Evolutionary conservation across 1,140 invertebrate species (phyloP).

Genomic region (Leptoteleia sp.): DNA sequence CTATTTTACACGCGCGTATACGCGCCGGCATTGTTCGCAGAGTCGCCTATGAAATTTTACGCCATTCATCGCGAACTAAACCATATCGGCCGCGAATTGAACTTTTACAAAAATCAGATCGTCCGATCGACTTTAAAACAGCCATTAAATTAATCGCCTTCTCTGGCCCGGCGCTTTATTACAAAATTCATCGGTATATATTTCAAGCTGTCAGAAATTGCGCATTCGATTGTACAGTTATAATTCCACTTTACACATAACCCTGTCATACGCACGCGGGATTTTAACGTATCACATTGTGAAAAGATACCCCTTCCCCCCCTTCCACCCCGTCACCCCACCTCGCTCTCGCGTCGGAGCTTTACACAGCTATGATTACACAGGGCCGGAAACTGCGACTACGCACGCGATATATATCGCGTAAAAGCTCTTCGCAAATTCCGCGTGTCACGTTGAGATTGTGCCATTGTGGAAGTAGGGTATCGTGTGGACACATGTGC

Average conservation of each 20-base stretch:
- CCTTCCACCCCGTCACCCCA: no score
- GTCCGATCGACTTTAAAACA: slow-evolving; percentile 35
- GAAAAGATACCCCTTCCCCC: slow-evolving; percentile 45
- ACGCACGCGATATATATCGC: slow-evolving; percentile 41
- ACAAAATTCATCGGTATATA: slow-evolving; percentile 48
- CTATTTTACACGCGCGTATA: no score
- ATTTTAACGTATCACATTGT: slow-evolving; percentile 49
- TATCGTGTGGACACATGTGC: slow-evolving; percentile 63
- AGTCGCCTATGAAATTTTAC: no score
- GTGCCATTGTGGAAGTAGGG: slow-evolving; percentile 39
- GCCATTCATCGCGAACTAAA: no score
- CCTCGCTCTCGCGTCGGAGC: slow-evolving; percentile 43
- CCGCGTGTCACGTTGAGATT: slow-evolving; percentile 58
- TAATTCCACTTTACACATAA: slow-evolving; percentile 58
- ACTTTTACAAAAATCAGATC: slow-evolving; percentile 14
- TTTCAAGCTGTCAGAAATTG: slow-evolving; percentile 52
- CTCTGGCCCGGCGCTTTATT: slow-evolving; percentile 27
- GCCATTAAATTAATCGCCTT: slow-evolving; percentile 49
- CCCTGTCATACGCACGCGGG: slow-evolving; percentile 50
- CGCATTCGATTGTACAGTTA: slow-evolving; percentile 48
- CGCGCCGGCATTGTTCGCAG: no score
- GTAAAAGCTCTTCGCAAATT: slow-evolving; percentile 58
- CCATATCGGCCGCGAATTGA: background rate
- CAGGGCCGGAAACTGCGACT: slow-evolving; percentile 37
- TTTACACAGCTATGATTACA: slow-evolving; percentile 50